Percentiles rank a stretch among this genome's conserved stretches.
These are phyloP conservation scores for Symphodus melops DNA, from an alignment of 2,113 vertebrate genomes.

Conservation along the genomic window DNA sequence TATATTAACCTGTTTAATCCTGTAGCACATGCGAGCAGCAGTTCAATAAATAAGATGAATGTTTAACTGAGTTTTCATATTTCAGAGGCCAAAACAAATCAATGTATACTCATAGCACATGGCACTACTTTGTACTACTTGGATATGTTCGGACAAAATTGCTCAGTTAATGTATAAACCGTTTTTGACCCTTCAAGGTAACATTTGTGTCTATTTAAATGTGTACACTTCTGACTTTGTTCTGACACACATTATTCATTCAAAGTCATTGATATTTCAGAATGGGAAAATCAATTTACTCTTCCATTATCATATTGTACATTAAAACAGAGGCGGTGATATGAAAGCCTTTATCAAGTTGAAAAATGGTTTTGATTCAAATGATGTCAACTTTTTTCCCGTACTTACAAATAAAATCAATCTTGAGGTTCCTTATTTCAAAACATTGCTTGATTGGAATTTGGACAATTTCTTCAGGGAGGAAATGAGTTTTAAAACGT, in stretches of 20 bases:
- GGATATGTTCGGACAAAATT: not conserved
- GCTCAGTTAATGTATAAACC: not conserved
- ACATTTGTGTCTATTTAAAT: not conserved
- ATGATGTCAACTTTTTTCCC: too few relatives aligned
- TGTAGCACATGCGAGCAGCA: not conserved
- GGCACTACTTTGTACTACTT: not conserved
- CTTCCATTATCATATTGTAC: conserved; percentile 27
- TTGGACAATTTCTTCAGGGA: too few relatives aligned
- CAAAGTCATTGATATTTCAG: conserved; percentile 32
- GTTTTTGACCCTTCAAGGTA: not conserved
- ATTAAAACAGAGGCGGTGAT: conserved; percentile 14
- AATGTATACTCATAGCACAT: not conserved
- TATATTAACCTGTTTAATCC: conserved; percentile 7
- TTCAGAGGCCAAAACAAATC: conserved; percentile 11
- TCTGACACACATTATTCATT: conserved; percentile 48
- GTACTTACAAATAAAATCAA: too few relatives aligned
- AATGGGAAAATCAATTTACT: conserved; percentile 11
- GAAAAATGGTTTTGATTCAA: too few relatives aligned
- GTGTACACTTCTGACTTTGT: conserved; percentile 7
- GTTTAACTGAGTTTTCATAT: not conserved
- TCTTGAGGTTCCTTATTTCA: too few relatives aligned
- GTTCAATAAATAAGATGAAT: not conserved
- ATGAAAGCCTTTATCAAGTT: too few relatives aligned
- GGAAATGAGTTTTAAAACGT: too few relatives aligned
- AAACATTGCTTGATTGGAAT: too few relatives aligned